A percentile compares a stretch with the other conserved stretches of the same genome.
Evolutionary conservation across 2,888 invertebrate genomes (phyloP).

Genomic region (Thumatha senex): DNA sequence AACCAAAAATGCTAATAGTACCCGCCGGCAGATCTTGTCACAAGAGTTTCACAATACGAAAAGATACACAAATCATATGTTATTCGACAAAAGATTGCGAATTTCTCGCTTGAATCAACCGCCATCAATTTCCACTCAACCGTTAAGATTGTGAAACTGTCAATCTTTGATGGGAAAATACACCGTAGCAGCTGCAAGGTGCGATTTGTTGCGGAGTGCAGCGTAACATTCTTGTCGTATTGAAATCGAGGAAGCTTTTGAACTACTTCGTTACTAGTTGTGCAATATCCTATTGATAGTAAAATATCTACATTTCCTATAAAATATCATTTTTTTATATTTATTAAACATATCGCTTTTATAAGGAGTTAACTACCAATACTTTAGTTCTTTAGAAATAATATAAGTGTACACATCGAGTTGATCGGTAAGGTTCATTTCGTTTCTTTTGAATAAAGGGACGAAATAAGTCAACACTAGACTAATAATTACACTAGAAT

Average conservation of each 20-base stretch:
- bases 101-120: constrained; percentile 30
- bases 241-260: constrained; percentile 38
- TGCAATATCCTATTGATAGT: constrained; percentile 6
- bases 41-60: background rate
- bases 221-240: constrained; percentile 27
- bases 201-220: constrained; percentile 39
- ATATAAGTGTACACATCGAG: too few species aligned
- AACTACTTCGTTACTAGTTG: constrained; percentile 27
- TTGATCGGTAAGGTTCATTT: too few species aligned
- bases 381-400: too few species aligned
- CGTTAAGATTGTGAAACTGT: constrained; percentile 41
- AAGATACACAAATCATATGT: constrained; percentile 17
- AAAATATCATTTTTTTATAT: too few species aligned
- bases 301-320: background rate
- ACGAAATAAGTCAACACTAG: too few species aligned
- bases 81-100: constrained; percentile 31
- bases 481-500: too few species aligned
- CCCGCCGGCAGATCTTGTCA: background rate
- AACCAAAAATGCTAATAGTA: background rate
- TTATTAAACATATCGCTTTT: too few species aligned
- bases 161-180: constrained; percentile 44
- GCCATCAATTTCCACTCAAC: constrained; percentile 37
- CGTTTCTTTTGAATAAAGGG: too few species aligned
- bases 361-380: too few species aligned
- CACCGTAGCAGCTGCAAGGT: constrained; percentile 41